These are phyloP conservation scores for Homalodisca vitripennis DNA, from an alignment of 1,140 invertebrate genomes.

Conservation along the genomic window DNA sequence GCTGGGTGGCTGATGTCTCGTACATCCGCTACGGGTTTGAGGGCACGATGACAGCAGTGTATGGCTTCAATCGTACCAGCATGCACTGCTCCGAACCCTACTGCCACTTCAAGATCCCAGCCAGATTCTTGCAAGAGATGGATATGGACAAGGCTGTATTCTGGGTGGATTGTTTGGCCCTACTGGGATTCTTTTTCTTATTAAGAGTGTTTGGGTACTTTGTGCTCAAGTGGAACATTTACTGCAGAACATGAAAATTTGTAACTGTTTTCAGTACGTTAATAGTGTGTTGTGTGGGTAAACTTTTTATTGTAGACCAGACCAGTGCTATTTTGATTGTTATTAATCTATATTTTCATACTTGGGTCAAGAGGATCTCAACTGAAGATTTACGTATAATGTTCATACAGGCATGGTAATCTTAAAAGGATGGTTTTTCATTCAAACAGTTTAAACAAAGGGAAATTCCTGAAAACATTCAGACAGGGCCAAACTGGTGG, in stretches of 20 bases:
- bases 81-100: constrained; percentile 70
- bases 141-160: constrained; percentile 67
- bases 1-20: constrained; percentile 87
- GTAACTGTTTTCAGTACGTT: too few species aligned
- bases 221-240: constrained; percentile 79
- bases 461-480: too few species aligned
- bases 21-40: constrained; percentile 89
- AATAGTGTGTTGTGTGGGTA: too few species aligned
- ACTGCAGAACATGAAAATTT: constrained; percentile 42
- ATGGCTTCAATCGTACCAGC: constrained; percentile 71
- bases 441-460: too few species aligned
- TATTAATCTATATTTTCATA: too few species aligned
- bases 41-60: constrained; percentile 70
- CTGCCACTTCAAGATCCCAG: constrained; percentile 75
- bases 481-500: too few species aligned
- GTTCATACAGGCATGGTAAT: too few species aligned
- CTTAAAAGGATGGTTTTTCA: too few species aligned
- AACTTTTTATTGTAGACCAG: too few species aligned
- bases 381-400: too few species aligned
- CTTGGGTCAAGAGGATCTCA: too few species aligned
- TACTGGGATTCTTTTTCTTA: constrained; percentile 76
- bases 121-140: constrained; percentile 78
- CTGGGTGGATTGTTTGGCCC: constrained; percentile 79
- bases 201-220: constrained; percentile 83
- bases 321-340: too few species aligned